Percentiles rank a stretch among this genome's conserved stretches.
phyloP scores from a whole-genome alignment of 2,888 invertebrate genomes.

The Labia minor region DNA sequence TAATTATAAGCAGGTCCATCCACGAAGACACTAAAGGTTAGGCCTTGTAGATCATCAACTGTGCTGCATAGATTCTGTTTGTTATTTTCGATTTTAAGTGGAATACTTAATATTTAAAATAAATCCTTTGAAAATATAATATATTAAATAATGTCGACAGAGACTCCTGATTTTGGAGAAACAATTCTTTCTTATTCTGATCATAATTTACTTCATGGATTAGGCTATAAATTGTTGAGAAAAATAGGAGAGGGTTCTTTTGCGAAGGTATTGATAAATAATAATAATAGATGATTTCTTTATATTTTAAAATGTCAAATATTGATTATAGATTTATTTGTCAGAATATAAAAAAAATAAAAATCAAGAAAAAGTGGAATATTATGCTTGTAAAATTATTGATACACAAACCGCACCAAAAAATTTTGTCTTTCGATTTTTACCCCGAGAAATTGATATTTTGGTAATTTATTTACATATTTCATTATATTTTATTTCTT shows the following conservation, averaged over 20 bases:
- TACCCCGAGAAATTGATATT: constrained; percentile 71
- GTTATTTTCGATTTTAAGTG: too few relatives aligned
- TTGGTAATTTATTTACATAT: constrained; percentile 39
- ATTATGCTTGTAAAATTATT: constrained; percentile 60
- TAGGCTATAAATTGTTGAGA: constrained; percentile 53
- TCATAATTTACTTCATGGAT: constrained; percentile 47
- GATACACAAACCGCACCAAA: constrained; percentile 60
- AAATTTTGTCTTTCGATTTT: constrained; percentile 68
- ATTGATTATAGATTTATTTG: constrained; percentile 32
- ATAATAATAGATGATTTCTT: constrained; percentile 28
- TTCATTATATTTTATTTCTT: too few relatives aligned
- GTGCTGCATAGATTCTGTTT: too few relatives aligned
- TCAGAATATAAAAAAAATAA: constrained; percentile 32
- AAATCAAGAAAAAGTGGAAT: constrained; percentile 28
- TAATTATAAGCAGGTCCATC: too few relatives aligned
- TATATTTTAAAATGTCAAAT: constrained; percentile 13
- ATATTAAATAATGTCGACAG: too few relatives aligned
- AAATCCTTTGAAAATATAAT: too few relatives aligned
- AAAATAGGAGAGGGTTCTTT: constrained; percentile 66
- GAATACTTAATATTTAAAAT: too few relatives aligned
- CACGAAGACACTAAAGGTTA: too few relatives aligned
- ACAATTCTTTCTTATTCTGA: constrained; percentile 42
- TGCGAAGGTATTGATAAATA: constrained; percentile 55
- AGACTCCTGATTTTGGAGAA: background rate
- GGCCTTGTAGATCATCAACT: too few relatives aligned